Evolutionary conservation across 2,888 invertebrate species (phyloP).

Genomic region (Leptogaster cylindrica): DNA sequence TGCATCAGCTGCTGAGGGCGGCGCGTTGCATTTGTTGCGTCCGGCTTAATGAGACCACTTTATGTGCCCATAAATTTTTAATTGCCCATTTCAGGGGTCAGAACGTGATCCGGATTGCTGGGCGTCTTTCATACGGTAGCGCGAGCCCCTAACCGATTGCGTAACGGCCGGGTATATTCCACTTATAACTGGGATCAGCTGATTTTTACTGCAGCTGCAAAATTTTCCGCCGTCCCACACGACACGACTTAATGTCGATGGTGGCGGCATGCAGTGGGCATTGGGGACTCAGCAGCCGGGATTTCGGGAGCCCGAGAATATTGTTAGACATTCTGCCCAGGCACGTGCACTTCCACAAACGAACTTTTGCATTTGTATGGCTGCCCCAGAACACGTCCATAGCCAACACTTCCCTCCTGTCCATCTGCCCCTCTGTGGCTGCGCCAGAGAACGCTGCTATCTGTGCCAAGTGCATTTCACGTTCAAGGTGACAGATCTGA

Average conservation of each 20-base stretch:
- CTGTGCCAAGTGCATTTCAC: conserved; percentile 11
- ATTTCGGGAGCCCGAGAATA: background rate
- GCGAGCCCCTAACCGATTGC: background rate
- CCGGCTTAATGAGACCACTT: background rate
- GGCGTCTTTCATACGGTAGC: background rate
- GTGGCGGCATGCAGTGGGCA: too few relatives aligned
- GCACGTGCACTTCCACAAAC: conserved; percentile 12
- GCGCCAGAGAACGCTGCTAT: background rate
- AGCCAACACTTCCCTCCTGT: too few relatives aligned
- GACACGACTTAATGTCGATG: too few relatives aligned
- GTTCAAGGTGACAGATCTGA: conserved; percentile 23
- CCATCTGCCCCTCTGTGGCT: background rate
- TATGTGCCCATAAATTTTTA: conserved; percentile 17
- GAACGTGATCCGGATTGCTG: conserved; percentile 9
- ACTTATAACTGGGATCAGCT: conserved; percentile 8
- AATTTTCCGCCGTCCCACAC: background rate
- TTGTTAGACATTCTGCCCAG: background rate
- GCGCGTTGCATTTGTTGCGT: background rate
- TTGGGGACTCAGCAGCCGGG: background rate
- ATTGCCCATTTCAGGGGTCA: conserved; percentile 4
- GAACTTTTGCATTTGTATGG: too few relatives aligned
- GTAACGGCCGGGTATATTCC: conserved; percentile 3
- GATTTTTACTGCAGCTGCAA: background rate
- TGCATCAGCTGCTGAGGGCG: background rate
- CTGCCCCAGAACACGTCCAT: background rate